Evolutionary conservation across 2,888 invertebrate genomes (phyloP).

Genomic region (Drosophila lutescens): DNA sequence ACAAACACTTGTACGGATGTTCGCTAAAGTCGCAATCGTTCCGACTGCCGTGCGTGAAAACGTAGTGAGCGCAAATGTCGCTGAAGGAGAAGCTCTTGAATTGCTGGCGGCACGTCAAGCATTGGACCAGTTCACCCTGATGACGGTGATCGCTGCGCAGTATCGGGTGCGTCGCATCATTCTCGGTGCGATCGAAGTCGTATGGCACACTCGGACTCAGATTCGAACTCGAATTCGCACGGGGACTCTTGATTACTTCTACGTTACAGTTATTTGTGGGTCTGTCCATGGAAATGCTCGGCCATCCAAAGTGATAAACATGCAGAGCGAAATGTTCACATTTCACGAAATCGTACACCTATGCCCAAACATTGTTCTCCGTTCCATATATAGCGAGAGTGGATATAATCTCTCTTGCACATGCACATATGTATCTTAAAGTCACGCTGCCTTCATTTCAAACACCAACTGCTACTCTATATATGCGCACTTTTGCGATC

Average conservation of each 20-base stretch:
- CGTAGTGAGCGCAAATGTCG: slow-evolving; percentile 80
- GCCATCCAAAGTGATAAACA: slow-evolving; percentile 9
- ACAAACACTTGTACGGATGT: slow-evolving; percentile 69
- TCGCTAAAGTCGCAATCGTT: neutral
- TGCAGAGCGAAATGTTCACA: neutral
- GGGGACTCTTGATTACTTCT: slow-evolving; percentile 1
- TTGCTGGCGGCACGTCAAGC: slow-evolving; percentile 72
- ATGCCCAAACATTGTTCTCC: slow-evolving; percentile 9
- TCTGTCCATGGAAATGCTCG: slow-evolving; percentile 22
- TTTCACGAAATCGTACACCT: neutral
- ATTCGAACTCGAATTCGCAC: neutral
- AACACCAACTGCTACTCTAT: neutral
- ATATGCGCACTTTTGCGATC: neutral
- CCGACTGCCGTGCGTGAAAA: slow-evolving; percentile 68
- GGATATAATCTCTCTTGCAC: neutral
- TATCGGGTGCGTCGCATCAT: slow-evolving; percentile 81
- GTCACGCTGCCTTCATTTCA: neutral
- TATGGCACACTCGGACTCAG: neutral
- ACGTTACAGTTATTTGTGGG: neutral
- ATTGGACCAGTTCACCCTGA: slow-evolving; percentile 63
- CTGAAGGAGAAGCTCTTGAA: slow-evolving; percentile 68
- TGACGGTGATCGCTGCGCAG: slow-evolving; percentile 69
- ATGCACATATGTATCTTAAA: neutral
- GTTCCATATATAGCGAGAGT: too few species aligned
- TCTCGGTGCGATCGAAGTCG: slow-evolving; percentile 69